Base-by-base conservation (phyloP, 2,113 vertebrate genomes). In the Sinocyclocheilus grahami region DNA sequence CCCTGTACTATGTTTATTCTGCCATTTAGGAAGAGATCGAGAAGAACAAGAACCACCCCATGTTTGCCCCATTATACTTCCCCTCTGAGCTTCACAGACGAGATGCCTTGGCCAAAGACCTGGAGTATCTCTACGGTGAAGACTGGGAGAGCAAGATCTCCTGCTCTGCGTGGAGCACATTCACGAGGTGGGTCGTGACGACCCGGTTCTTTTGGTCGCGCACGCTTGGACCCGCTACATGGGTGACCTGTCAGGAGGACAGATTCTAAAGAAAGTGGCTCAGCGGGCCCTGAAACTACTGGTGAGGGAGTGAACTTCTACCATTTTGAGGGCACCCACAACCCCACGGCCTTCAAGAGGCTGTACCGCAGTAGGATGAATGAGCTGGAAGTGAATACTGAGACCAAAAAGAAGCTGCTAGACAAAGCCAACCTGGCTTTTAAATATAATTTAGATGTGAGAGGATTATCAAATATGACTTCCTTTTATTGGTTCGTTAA, bases 211-310 rank as follows among this genome's bases (percentile, higher is more conserved):
- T 89, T 93, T 99, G 79, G 98, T 96, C 89, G 96, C 98, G 72
- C 97, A 99, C 0, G 96, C 98, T 65, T 99, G 99, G 84, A 99
- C 97, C 9, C 97, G 97, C 86, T 99, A 99, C 92, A 98, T 99
- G 97, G 98, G 98, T 13, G 97, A 99, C 94, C 96, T 99, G n/a
- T 99, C 98, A 0, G 97, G 98, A 62, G 98, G 98, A 5, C 98
- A 99, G 91, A 95, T 99, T 88, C 94, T 99, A 88, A 98, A 95
- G 94, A 99, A 98, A 91, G 97, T 99, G 78, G 98, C 97, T 51
- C 98, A 99, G 93, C 95, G 97, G 89, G 96, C 97, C 30, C 88
- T 99, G 89, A 97, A 96, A 91, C 94, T 99, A 97, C 96, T 0
- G 97, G 96, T 7, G 97, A 99, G 24, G 98, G 98, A 8, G 90